Evolutionary conservation across 1,140 invertebrate species (phyloP), one percentile per base, ranked within the genome.

Genomic region (Anastrepha obliqua): DNA sequence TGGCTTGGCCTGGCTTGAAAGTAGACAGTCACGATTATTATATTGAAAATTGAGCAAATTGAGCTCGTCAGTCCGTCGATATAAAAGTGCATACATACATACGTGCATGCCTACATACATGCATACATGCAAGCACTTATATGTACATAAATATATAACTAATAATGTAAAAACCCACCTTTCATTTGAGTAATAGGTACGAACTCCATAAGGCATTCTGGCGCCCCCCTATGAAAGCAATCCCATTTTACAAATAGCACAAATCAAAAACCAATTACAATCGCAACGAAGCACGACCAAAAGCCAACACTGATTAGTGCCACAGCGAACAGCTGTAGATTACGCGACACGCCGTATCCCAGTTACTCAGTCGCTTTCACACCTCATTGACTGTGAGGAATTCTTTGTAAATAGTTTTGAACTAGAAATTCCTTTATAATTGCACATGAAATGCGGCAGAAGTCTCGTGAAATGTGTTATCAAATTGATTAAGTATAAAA

Each of bases 401-500:
- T 74, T 47, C 67, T n/a, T 74, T 74, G 67, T 74, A 74, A 70
- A 74, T 44, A 74, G 29, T 42, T 15, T 9, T 17, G 11, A 42
- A 39, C 39, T 11, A 74, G 67, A 74, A 74, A 74, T 74, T 74
- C 67, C 67, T 74, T 44, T 6, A 47, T 15, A 47, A 47, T 47
- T 47, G 15, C 11, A 44, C n/a, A 62, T 62, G 17, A 11, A 15
- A 62, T 74, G 17, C 67, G 39, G 39, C 2, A 44, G 20, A 74
- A 74, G 67, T 74, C 67, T 74, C 67, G 67, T 74, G 67, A 74
- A 74, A 15, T 74, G 44, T 11, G 42, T 74, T 74, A 74, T 74
- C 67, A 74, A 74, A 74, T 44, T 74, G 42, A 17, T 67, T 42
- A 67, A 67, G 39, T 20, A 67, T 39, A 39, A 67, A 67, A 39